Evolutionary conservation across 2,888 invertebrate genomes (phyloP).

Genomic region (Eupelmus urozonus): DNA sequence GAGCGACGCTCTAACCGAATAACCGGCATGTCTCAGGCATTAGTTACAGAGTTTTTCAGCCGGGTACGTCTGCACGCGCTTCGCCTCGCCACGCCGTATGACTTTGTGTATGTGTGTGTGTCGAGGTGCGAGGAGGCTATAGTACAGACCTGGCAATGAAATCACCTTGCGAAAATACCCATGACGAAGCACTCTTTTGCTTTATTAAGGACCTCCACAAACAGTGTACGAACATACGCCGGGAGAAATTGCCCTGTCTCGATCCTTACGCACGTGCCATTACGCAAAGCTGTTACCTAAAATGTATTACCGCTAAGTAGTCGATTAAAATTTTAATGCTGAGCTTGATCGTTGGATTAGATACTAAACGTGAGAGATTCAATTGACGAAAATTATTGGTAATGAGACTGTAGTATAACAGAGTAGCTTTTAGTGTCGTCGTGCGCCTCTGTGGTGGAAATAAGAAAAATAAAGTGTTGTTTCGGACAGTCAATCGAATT

Average conservation of each 20-base stretch:
- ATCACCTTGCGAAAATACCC: slow-evolving; percentile 54
- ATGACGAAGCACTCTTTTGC: slow-evolving; percentile 51
- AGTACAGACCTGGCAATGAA: slow-evolving; percentile 35
- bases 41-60: too few species aligned
- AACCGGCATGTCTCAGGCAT: too few species aligned
- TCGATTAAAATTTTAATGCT: not conserved
- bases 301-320: not conserved
- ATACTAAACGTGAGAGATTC: not conserved
- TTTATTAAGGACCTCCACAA: slow-evolving; percentile 47
- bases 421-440: too few species aligned
- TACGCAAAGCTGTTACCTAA: slow-evolving; percentile 11
- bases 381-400: too few species aligned
- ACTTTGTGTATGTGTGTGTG: slow-evolving; percentile 24
- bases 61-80: not conserved
- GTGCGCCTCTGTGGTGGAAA: too few species aligned
- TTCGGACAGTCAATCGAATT: too few species aligned
- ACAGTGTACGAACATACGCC: not conserved
- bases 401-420: too few species aligned
- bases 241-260: slow-evolving; percentile 45
- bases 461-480: too few species aligned
- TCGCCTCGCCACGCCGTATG: slow-evolving; percentile 21
- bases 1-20: too few species aligned
- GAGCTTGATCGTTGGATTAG: not conserved
- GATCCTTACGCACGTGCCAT: slow-evolving; percentile 8
- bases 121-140: slow-evolving; percentile 30